Evolutionary conservation across 2,888 invertebrate genomes (phyloP).

Genomic region (Perdita meconis): DNA sequence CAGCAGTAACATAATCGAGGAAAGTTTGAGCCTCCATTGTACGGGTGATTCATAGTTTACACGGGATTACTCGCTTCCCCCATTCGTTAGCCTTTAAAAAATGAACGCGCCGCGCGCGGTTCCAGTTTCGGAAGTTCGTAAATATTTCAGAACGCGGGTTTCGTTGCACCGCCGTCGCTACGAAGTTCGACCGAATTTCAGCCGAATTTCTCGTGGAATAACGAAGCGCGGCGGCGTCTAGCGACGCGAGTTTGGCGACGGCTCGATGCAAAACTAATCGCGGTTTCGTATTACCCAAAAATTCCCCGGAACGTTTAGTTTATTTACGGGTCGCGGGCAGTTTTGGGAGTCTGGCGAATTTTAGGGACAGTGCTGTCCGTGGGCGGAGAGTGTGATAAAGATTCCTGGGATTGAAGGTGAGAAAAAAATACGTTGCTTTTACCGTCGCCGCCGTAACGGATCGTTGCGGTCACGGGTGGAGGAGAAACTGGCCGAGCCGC

Average conservation of each 20-base stretch:
- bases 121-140: constrained; percentile 19
- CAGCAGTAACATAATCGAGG: not conserved
- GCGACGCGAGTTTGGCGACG: not conserved
- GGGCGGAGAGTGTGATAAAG: not conserved
- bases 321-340: constrained; percentile 1
- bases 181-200: too few species aligned
- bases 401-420: not conserved
- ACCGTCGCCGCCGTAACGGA: constrained; percentile 42
- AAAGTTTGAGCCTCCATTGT: not conserved
- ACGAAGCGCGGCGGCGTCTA: not conserved
- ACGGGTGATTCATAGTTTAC: not conserved
- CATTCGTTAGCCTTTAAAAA: constrained; percentile 14
- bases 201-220: constrained; percentile 12
- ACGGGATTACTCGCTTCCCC: not conserved
- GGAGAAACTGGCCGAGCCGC: constrained; percentile 43
- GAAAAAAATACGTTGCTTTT: constrained; percentile 23
- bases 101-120: constrained; percentile 7
- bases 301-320: constrained; percentile 1
- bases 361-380: not conserved
- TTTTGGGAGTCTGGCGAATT: not conserved
- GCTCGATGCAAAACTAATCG: constrained; percentile 24
- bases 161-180: not conserved
- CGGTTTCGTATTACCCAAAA: not conserved
- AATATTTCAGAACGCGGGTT: constrained; percentile 23
- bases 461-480: constrained; percentile 41